Evolutionary conservation across 1,140 invertebrate genomes (phyloP), one percentile per base, ranked within the genome.

Genomic region (Pseudobourletiella spinata): DNA sequence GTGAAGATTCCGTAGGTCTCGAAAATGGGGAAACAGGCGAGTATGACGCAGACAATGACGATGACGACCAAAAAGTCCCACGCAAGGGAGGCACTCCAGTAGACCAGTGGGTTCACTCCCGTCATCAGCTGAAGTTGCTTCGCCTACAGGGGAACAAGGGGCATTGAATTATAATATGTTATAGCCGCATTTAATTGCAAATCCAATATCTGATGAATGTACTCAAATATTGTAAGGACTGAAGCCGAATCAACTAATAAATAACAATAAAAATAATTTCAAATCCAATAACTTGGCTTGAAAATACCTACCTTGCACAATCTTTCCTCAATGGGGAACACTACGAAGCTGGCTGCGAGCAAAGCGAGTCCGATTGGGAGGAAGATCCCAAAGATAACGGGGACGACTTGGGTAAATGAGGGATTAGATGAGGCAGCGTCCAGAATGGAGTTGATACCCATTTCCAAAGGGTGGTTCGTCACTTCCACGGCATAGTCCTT

Each of bases 91-190:
- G 68, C 57, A 0, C 20, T 51, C 89, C 88, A 91, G 74, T 85
- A 86, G 1, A 82, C 80, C 18, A 80, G 75, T 0, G 85, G 81
- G 44, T 83, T 81, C 0, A 87, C 85, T 3, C 89, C 89, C 48
- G 86, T 87, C 22, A 91, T 86, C 71, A 86, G 79, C 74, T 87
- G 84, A 15, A 86, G 73, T 64, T 86, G 84, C 69, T 86, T 86
- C 24, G 79, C 79, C 70, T 81, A 28, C 8, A 59, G 50, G 16
- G 8, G 32, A 39, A 39, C 32, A 39, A 39, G n/a, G 32, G 8
- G n/a, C 32, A n/a, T 39, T n/a, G n/a, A n/a, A 64, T 39, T 39
- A 39, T 39, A 57, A 44, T 24, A 35, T 18, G 55, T 51, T 24
- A 14, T 42, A 42, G 35, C 35, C 18, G 11, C 35, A 18, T 14